Base-by-base conservation (phyloP, 2,113 vertebrate species). In the Typhlomys cinereus region DNA sequence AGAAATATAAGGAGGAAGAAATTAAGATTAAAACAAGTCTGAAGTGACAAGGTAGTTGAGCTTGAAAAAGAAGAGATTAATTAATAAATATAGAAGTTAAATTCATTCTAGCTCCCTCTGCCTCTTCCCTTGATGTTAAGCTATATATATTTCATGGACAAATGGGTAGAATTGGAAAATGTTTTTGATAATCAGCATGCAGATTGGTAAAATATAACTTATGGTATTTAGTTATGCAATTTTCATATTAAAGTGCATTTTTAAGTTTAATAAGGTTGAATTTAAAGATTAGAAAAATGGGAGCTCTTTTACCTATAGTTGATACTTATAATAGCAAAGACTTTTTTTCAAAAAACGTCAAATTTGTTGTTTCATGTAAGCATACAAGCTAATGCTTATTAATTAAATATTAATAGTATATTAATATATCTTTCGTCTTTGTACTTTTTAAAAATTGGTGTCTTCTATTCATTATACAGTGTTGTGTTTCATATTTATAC, bases 121-220 rank as follows among this genome's bases (percentile, higher is more conserved):
- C 31, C 76, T 81, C 31, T 59, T 17, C 27, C 12, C 7, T 89
- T 81, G 21, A 23, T 90, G 85, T 94, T 78, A 85, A 93, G 79
- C 25, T 89, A 1, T 62, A 71, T 73, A 87, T 93, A 87, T 44
- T 41, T 50, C 29, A 54, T 85, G 21, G 80, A 75, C n/a, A n/a
- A n/a, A n/a, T 85, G 23, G 27, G 67, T 59, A 90, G 54, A 88
- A 62, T 57, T 29, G 34, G 10, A 59, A 78, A 78, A 46, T 67
- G 25, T 84, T 93, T 41, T n/a, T 13, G 34, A 2, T 21, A 78
- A 90, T 59, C 71, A 34, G 36, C 23, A 89, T 70, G 7, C 48
- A 78, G 83, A 78, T 66, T 81, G 31, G 31, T 78, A 83, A 78
- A 64, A 17, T 71, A 78, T 44, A 92, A 48, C 36, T n/a, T n/a